Evolutionary conservation across 1,140 invertebrate genomes (phyloP), one percentile per base, ranked within the genome.

Genomic region (Octopus sinensis): DNA sequence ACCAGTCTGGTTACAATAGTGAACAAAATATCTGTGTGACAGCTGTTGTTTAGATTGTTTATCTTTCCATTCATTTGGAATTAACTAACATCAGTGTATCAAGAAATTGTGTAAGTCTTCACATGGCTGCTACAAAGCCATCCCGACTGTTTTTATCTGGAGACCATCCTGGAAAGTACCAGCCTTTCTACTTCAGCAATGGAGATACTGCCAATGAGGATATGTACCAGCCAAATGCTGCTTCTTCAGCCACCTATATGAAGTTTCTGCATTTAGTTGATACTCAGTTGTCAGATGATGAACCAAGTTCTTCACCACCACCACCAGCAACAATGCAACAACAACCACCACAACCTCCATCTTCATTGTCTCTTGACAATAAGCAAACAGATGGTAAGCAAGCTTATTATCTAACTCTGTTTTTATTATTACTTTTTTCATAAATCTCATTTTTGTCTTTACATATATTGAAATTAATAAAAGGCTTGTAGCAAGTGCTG

Each of bases 211-310:
- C 68, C 68, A 73, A 13, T 9, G 76, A 77, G 76, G 76, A 77
- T 30, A 17, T 77, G n/a, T 77, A 77, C 52, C 76, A 77, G 30
- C 76, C 76, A 43, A 77, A 51, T 10, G 76, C 17, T 6, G 30
- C 76, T 5, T n/a, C 43, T 9, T 52, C 76, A 51, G 30, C 76
- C 7, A 77, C 30, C 17, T 77, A 77, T 51, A 77, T 77, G 76
- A 77, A 77, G 43, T 77, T 77, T 43, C 76, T 77, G 17, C 76
- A 77, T 53, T 43, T 77, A 5, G 76, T 77, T 5, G 43, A 77
- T 51, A 77, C 76, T 5, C 52, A 51, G 17, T 17, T 77, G n/a
- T 77, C 76, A 6, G 76, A 77, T 51, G 76, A 77, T 51, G 76
- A 77, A 73, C 7, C 17, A 5, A 73, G 68, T 17, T n/a, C 30